phyloP scores from a whole-genome alignment of 2,888 invertebrate species.

The Apamea epomidion region DNA sequence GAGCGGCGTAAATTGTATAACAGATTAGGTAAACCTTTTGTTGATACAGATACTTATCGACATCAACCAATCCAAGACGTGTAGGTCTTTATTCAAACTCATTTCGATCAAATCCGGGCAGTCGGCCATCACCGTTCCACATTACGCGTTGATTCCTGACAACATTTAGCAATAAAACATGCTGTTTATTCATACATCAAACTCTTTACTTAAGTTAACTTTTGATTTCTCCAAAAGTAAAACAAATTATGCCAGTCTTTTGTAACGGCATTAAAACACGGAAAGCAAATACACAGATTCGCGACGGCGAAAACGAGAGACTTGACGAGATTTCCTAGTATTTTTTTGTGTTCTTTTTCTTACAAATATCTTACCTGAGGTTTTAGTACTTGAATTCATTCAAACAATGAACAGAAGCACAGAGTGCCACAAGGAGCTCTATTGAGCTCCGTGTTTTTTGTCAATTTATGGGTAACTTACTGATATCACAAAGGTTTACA shows the following conservation, averaged over 20 bases:
- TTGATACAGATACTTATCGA: conserved; percentile 49
- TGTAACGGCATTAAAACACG: conserved; percentile 36
- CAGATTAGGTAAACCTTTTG: conserved; percentile 51
- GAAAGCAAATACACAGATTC: conserved; percentile 23
- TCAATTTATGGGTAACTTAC: background rate
- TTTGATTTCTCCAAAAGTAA: conserved; percentile 49
- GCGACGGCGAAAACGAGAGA: conserved; percentile 9
- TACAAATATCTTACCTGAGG: background rate
- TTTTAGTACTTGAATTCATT: background rate
- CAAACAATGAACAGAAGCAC: background rate
- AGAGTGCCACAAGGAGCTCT: conserved; percentile 35
- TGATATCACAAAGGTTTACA: background rate
- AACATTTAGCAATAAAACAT: background rate
- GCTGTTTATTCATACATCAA: conserved; percentile 9
- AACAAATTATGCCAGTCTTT: conserved; percentile 27
- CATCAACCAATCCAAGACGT: conserved; percentile 22
- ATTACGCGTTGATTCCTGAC: conserved; percentile 5
- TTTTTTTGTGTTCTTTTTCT: conserved; percentile 31
- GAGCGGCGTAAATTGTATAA: conserved; percentile 43
- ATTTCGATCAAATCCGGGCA: conserved; percentile 18
- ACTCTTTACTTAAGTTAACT: conserved; percentile 39
- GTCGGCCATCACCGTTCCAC: conserved; percentile 12
- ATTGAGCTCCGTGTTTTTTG: conserved; percentile 14
- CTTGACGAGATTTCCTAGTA: conserved; percentile 34
- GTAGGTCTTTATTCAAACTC: conserved; percentile 36